Evolutionary conservation across 2,113 vertebrate genomes (phyloP).

Genomic region (Gallinago media): DNA sequence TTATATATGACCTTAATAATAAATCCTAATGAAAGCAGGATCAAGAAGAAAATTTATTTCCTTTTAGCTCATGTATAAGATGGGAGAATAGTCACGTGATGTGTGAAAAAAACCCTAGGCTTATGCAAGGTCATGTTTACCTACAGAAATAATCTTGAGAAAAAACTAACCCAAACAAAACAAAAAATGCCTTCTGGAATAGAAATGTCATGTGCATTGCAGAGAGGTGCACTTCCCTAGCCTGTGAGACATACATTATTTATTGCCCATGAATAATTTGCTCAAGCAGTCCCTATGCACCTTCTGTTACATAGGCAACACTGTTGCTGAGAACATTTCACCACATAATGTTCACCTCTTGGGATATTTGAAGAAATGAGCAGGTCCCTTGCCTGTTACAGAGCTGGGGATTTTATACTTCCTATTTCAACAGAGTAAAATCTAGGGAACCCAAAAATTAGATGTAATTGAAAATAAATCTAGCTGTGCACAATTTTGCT

Average conservation of each 20-base stretch:
- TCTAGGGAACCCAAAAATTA: not conserved
- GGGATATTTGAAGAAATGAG: not conserved
- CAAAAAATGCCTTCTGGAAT: not conserved
- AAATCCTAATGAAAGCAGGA: not conserved
- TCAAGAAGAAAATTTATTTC: not conserved
- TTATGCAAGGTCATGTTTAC: not conserved
- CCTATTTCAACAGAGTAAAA: not conserved
- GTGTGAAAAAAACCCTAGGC: not conserved
- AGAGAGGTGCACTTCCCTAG: not conserved
- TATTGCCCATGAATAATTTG: slow-evolving; percentile 53
- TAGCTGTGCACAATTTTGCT: not conserved
- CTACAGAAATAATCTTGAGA: not conserved
- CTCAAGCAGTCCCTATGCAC: not conserved
- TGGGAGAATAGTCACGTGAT: not conserved
- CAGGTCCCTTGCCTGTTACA: not conserved
- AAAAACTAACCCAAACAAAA: not conserved
- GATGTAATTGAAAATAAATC: not conserved
- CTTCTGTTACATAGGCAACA: not conserved
- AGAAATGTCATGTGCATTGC: not conserved
- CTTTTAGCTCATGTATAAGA: not conserved
- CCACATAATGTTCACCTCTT: not conserved
- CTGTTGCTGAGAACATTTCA: not conserved
- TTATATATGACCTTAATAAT: not conserved
- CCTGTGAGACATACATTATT: slow-evolving; percentile 60
- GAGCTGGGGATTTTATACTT: not conserved